Conservation (phyloP, 2,888 invertebrate genomes). For the Amorpha juglandis region DNA sequence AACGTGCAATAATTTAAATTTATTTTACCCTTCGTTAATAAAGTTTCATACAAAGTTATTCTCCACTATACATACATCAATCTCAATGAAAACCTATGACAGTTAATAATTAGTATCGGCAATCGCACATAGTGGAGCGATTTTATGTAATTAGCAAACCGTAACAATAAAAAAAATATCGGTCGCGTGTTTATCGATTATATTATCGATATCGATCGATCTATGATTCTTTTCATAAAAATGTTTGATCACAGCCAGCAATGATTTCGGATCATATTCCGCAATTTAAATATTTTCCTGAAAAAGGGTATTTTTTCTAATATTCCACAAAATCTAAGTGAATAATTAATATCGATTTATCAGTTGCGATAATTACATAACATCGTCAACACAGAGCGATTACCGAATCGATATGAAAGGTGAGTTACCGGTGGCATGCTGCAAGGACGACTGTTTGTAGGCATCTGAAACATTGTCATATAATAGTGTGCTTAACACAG, state of each 20-base stretch:
- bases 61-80: background rate
- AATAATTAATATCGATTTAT: background rate
- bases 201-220: too few species aligned
- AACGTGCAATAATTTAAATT: background rate
- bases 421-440: constrained; percentile 80
- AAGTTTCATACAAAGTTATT: background rate
- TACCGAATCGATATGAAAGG: constrained; percentile 54
- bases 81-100: background rate
- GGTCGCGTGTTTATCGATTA: too few species aligned
- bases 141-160: background rate
- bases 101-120: constrained; percentile 12
- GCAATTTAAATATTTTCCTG: too few species aligned
- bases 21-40: background rate
- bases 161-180: too few species aligned
- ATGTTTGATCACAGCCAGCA: too few species aligned
- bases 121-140: background rate
- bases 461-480: constrained; percentile 65
- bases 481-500: background rate
- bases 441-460: constrained; percentile 78
- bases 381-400: constrained; percentile 15
- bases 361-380: background rate
- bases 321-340: background rate
- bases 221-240: too few species aligned
- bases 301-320: too few species aligned
- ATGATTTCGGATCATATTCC: too few species aligned